Base-by-base conservation (phyloP, 2,113 vertebrate species). In the Tupaia chinensis region DNA sequence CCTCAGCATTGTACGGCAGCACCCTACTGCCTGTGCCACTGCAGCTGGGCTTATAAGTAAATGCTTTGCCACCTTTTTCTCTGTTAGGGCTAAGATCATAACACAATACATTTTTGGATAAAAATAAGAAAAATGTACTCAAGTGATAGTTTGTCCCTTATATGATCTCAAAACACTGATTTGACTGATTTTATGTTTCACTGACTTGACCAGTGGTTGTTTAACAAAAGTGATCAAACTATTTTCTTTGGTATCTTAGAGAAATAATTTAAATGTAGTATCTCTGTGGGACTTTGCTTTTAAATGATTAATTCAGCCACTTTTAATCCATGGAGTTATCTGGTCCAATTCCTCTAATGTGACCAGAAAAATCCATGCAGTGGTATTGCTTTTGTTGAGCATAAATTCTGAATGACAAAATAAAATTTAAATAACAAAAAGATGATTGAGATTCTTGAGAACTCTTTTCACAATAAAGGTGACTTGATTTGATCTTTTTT, bases 381-480 rank as follows among this genome's bases (percentile, higher is more conserved):
- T 69, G 34, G 2, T n/a, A 63, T 25, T 87, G 54, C 66, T 13
- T 80, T 69, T 78, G 58, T 53, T 82, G 32, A 74, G 7, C 32
- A 53, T 66, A 29, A 70, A 81, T 94, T 89, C 60, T 87, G 61
- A 96, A 34, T 70, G 32, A 94, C 14, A 77, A 88, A 85, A 69
- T 87, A 63, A 90, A 91, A 44, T 95, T 76, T 74, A 60, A 32
- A 84, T 93, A 54, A 86, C 44, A 83, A 80, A 73, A 88, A 22
- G 63, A 77, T 72, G 5, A 13, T 63, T 87, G 54, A 80, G 27
- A 88, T 90, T 72, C 10, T 87, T 87, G 20, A 79, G 12, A 88
- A 66, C 84, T 58, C 13, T 87, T 84, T 91, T 77, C 29, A 20
- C 80, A 54, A 89, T 91, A 86, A 76, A 90, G 11, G 19, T 7